Percentiles rank a stretch among this genome's conserved stretches.
These are phyloP conservation scores for Heterochromis multidens DNA, from an alignment of 2,113 vertebrate genomes.

Conservation along the genomic window DNA sequence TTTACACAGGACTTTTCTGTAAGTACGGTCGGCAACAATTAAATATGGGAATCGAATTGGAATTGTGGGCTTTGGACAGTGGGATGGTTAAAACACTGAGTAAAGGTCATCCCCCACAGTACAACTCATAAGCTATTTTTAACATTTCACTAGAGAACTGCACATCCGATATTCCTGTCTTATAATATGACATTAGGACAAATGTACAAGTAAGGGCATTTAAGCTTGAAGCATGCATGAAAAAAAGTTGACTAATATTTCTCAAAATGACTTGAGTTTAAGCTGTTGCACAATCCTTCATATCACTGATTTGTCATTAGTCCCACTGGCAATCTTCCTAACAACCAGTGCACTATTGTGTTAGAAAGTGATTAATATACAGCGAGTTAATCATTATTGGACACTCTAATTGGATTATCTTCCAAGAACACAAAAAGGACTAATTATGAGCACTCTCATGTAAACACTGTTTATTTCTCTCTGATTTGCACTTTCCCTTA, in stretches of 20 bases:
- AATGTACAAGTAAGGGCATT: constrained; percentile 30
- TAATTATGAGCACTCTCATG: constrained; percentile 60
- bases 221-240: background rate
- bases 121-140: constrained; percentile 11
- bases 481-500: constrained; percentile 39
- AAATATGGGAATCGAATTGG: constrained; percentile 52
- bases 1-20: constrained; percentile 67
- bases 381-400: constrained; percentile 60
- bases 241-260: background rate
- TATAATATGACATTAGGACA: background rate
- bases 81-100: constrained; percentile 9
- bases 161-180: background rate
- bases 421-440: constrained; percentile 57
- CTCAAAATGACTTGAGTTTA: background rate
- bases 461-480: constrained; percentile 54
- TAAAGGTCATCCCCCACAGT: constrained; percentile 54
- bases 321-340: constrained; percentile 44
- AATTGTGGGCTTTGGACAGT: constrained; percentile 24
- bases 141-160: background rate
- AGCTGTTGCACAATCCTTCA: background rate
- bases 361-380: constrained; percentile 54
- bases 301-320: background rate
- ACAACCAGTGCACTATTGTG: constrained; percentile 22
- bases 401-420: constrained; percentile 69
- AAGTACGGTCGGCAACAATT: constrained; percentile 59